Evolutionary conservation across 1,140 invertebrate species (phyloP).

Genomic region (Atta cephalotes): DNA sequence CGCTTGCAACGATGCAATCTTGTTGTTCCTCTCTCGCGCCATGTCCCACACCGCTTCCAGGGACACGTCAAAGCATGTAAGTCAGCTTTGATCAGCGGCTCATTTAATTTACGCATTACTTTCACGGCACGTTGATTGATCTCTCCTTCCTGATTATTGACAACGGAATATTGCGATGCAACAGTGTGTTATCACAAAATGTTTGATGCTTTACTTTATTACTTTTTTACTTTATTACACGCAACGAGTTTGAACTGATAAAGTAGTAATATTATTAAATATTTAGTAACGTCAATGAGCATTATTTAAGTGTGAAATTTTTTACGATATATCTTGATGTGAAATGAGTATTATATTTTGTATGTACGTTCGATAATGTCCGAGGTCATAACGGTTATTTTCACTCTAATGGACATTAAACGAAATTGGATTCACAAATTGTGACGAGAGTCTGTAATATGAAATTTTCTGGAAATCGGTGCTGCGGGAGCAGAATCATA

Average conservation of each 20-base stretch:
- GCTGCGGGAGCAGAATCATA: slow-evolving; percentile 44
- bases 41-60: slow-evolving; percentile 1
- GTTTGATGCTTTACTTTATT: neutral
- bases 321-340: neutral
- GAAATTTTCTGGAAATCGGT: slow-evolving; percentile 60
- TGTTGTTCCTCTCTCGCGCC: slow-evolving; percentile 32
- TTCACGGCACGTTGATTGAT: neutral
- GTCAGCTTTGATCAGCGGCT: slow-evolving; percentile 69
- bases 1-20: slow-evolving; percentile 37
- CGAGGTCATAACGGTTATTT: slow-evolving; percentile 39
- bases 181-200: neutral
- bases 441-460: slow-evolving; percentile 49
- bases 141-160: slow-evolving; percentile 20
- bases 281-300: neutral
- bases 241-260: neutral
- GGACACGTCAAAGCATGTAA: slow-evolving; percentile 54
- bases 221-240: neutral
- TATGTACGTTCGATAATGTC: slow-evolving; percentile 19
- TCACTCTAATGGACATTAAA: slow-evolving; percentile 58
- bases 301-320: neutral
- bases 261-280: neutral
- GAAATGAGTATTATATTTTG: slow-evolving; percentile 9
- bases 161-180: neutral
- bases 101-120: slow-evolving; percentile 51
- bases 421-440: slow-evolving; percentile 61